These are phyloP conservation scores for Pachyrhynchus sulphureomaculatus DNA, from an alignment of 1,140 invertebrate genomes.

Conservation along the genomic window DNA sequence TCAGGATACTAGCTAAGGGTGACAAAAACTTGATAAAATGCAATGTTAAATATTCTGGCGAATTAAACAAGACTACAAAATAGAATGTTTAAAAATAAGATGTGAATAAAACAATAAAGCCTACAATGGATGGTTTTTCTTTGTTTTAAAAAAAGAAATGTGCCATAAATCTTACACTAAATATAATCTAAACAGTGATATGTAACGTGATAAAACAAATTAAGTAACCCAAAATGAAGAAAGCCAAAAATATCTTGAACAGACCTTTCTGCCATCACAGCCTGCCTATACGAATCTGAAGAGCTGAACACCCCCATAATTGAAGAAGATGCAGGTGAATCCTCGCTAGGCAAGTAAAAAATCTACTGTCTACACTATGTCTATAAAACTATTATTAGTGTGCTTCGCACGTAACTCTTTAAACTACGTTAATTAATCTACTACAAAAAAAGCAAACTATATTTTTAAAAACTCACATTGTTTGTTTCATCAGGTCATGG, in stretches of 20 bases:
- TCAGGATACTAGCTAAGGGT: too few relatives aligned
- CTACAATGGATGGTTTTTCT: background rate
- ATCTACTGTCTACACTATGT: conserved; percentile 25
- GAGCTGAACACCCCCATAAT: conserved; percentile 26
- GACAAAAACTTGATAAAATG: too few relatives aligned
- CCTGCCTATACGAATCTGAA: conserved; percentile 17
- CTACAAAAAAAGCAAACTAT: too few relatives aligned
- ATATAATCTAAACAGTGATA: background rate
- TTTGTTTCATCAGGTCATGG: conserved; percentile 38
- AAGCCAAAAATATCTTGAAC: background rate
- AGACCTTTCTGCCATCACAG: conserved; percentile 21
- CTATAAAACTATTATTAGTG: conserved; percentile 10
- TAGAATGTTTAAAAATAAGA: too few relatives aligned
- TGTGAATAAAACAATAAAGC: background rate
- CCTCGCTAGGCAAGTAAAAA: conserved; percentile 30
- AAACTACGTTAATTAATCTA: background rate
- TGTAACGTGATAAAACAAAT: background rate
- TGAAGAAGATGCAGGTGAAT: conserved; percentile 18
- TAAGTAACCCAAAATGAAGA: background rate
- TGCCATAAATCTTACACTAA: background rate
- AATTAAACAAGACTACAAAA: too few relatives aligned
- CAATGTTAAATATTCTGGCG: too few relatives aligned
- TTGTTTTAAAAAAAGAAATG: too few relatives aligned
- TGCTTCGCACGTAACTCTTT: background rate
- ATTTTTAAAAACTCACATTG: conserved; percentile 56